These are phyloP conservation scores for Acanthopagrus latus DNA, from an alignment of 2,797 vertebrate species.

Conservation along the genomic window DNA sequence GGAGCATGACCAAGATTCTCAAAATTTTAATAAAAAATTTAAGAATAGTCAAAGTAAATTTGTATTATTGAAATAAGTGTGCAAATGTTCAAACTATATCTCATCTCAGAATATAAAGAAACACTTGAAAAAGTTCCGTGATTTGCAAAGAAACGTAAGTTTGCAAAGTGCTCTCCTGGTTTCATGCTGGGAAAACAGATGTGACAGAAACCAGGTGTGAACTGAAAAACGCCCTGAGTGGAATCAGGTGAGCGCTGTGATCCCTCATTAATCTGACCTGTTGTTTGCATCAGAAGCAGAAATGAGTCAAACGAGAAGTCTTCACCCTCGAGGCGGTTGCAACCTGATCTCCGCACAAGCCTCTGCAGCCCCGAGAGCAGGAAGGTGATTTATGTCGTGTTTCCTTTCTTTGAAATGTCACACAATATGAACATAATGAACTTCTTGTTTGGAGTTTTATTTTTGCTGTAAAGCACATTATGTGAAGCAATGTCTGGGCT, in stretches of 20 bases:
- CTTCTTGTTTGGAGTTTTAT: constrained; percentile 28
- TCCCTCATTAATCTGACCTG: too few species aligned
- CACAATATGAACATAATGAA: background rate
- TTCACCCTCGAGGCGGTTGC: background rate
- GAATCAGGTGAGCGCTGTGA: background rate
- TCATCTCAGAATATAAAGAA: too few species aligned
- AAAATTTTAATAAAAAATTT: too few species aligned
- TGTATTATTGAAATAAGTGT: too few species aligned
- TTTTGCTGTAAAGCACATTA: background rate
- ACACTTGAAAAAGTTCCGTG: too few species aligned
- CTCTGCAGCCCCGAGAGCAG: background rate
- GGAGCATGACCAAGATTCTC: too few species aligned
- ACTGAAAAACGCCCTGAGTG: background rate
- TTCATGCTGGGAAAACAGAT: background rate
- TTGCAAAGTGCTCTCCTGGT: background rate
- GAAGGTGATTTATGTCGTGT: background rate
- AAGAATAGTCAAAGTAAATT: too few species aligned
- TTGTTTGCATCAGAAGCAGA: background rate
- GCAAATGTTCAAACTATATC: too few species aligned
- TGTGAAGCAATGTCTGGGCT: background rate
- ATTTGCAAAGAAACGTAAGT: too few species aligned
- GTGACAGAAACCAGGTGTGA: fast-evolving
- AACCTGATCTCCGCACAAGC: background rate
- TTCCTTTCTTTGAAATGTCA: background rate
- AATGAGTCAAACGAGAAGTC: constrained; percentile 11